phyloP scores from a whole-genome alignment of 1,140 invertebrate species.

The Spodoptera litura region DNA sequence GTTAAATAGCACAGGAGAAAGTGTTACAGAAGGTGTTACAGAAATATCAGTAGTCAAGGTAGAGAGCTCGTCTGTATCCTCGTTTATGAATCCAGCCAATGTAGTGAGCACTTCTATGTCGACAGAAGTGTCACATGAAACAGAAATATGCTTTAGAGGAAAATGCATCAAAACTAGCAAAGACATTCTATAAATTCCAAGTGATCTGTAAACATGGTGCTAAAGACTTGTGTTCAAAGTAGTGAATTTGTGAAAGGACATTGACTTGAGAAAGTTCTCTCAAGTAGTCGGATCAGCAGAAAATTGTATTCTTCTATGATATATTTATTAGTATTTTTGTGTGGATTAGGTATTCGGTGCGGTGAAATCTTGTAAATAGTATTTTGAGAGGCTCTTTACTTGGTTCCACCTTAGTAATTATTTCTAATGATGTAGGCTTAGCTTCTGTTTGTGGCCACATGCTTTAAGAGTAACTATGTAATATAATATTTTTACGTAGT shows the following conservation, averaged over 20 bases:
- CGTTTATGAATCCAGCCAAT: conserved; percentile 86
- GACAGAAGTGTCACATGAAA: conserved; percentile 93
- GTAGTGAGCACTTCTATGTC: conserved; percentile 91
- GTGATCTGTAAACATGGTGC: conserved; percentile 60
- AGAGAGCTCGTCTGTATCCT: conserved; percentile 75
- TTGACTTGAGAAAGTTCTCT: conserved; percentile 44
- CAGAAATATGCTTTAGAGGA: conserved; percentile 94
- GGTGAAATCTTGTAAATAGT: conserved; percentile 80
- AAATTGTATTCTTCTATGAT: conserved; percentile 17
- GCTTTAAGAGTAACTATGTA: conserved; percentile 48
- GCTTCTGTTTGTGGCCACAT: conserved; percentile 64
- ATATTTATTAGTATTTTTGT: conserved; percentile 51
- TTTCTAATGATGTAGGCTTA: conserved; percentile 52
- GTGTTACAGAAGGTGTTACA: conserved; percentile 57
- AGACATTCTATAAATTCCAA: conserved; percentile 68
- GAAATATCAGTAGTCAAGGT: conserved; percentile 64
- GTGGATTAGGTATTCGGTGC: conserved; percentile 49
- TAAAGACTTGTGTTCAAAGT: conserved; percentile 73
- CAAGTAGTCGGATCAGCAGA: conserved; percentile 17
- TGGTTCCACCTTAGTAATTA: conserved; percentile 68
- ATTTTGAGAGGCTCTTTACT: conserved; percentile 69
- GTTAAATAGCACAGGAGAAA: conserved; percentile 49
- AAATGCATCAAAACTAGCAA: conserved; percentile 91
- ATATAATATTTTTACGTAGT: conserved; percentile 38
- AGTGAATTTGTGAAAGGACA: conserved; percentile 58